Conservation (phyloP, 2,113 vertebrate genomes). For the Charadrius vociferus region DNA sequence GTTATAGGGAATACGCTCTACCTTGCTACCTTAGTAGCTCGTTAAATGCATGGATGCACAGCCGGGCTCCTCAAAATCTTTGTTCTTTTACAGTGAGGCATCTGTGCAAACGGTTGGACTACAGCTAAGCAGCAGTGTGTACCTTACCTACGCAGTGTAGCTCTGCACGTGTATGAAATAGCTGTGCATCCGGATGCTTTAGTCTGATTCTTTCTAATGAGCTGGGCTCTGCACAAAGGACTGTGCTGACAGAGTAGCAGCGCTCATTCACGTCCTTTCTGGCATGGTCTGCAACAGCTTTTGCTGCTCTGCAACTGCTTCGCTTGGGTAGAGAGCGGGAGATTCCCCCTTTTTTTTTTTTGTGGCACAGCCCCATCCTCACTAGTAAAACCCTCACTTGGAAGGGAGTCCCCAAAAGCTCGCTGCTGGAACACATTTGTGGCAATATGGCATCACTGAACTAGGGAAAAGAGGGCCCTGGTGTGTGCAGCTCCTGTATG, state of each 20-base stretch:
- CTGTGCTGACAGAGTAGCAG: neutral
- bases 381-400: too few species aligned
- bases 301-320: neutral
- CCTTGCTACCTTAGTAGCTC: neutral
- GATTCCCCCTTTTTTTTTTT: neutral
- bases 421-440: too few species aligned
- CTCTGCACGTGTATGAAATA: neutral
- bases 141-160: neutral
- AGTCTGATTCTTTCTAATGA: neutral
- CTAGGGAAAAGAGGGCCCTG: too few species aligned
- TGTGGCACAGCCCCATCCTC: neutral
- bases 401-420: too few species aligned
- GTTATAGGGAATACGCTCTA: neutral
- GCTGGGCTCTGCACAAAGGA: neutral
- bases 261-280: neutral
- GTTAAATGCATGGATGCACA: neutral
- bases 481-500: too few species aligned
- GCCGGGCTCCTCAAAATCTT: neutral
- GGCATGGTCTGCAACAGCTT: neutral
- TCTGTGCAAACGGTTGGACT: neutral
- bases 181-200: rapidly evolving
- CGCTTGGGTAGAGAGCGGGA: neutral
- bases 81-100: neutral
- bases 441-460: too few species aligned
- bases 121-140: neutral